Percentiles rank a stretch among this genome's conserved stretches.
Conservation (phyloP, 2,113 vertebrate genomes). For the Tupaia chinensis region DNA sequence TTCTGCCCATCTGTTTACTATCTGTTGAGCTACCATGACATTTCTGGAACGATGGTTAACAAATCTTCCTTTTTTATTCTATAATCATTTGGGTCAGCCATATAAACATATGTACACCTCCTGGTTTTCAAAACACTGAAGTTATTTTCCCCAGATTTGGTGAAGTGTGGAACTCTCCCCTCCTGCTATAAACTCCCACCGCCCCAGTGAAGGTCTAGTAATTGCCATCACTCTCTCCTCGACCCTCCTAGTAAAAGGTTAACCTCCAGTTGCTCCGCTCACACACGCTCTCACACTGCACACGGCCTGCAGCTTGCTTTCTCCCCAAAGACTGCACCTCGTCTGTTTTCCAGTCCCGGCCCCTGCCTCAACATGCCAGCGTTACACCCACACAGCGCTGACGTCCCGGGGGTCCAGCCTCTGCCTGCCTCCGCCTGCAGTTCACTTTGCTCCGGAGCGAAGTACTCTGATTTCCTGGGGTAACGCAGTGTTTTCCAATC, state of each 20-base stretch:
- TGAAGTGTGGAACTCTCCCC: neutral
- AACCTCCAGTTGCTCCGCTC: too few relatives aligned
- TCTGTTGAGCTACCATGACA: too few relatives aligned
- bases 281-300: accelerated
- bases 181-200: accelerated
- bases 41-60: neutral
- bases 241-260: neutral
- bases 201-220: neutral
- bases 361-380: accelerated
- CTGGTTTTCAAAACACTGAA: neutral
- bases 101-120: neutral
- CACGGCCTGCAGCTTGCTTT: neutral
- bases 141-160: neutral
- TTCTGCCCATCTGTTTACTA: neutral
- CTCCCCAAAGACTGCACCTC: neutral
- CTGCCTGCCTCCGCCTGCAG: neutral
- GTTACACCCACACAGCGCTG: accelerated
- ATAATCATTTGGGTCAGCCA: neutral
- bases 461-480: neutral
- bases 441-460: accelerated
- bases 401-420: accelerated
- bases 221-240: neutral
- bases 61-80: neutral
- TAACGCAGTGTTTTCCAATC: neutral
- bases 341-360: accelerated